Base-by-base conservation (phyloP, 2,797 vertebrate species). In the Oceanodroma leucorhoa region DNA sequence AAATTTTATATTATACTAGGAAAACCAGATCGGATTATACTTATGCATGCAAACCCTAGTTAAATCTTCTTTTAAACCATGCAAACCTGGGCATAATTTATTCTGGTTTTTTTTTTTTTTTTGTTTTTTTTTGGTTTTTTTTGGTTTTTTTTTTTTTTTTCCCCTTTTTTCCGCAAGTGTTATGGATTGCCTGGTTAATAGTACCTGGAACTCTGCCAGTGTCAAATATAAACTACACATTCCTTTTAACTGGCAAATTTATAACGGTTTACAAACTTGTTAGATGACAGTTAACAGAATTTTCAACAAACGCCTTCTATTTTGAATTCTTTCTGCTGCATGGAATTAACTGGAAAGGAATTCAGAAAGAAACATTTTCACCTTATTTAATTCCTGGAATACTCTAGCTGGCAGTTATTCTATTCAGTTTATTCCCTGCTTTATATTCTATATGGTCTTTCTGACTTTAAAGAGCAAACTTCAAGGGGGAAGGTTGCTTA, bases 161-260 rank as follows among this genome's bases (percentile, higher is more conserved):
- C 40, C 40, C 38, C 27, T 41, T 3, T 7, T 65, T 5, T 5
- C 10, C 18, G 10, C 16, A 45, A 38, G 8, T 83, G 55, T 81
- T 82, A 86, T 11, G 30, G 46, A 76, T 87, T 83, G 45, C 30
- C 38, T 89, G 32, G 14, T 46, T 91, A 89, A 83, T 21, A 61
- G 51, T n/a, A 61, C 30, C 38, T 95, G 95, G 53, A 80, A 57
- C 48, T 69, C 60, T 54, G 81, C 89, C 84, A 83, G 27, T 0
- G 2, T 67, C 34, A 91, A 83, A 64, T 69, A 75, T 65, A 82
- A 93, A 61, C 58, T 38, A 40, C 16, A 5, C 29, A 6, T 87
- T 83, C 65, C n/a, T 95, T 95, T 91, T 78, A 89, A 80, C 38
- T 83, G 62, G 65, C 8, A 67, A 73, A 90, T 80, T 70, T 89